Evolutionary conservation across 2,797 vertebrate genomes (phyloP), one percentile per base, ranked within the genome.

Genomic region (Phyllotis vaccarum): DNA sequence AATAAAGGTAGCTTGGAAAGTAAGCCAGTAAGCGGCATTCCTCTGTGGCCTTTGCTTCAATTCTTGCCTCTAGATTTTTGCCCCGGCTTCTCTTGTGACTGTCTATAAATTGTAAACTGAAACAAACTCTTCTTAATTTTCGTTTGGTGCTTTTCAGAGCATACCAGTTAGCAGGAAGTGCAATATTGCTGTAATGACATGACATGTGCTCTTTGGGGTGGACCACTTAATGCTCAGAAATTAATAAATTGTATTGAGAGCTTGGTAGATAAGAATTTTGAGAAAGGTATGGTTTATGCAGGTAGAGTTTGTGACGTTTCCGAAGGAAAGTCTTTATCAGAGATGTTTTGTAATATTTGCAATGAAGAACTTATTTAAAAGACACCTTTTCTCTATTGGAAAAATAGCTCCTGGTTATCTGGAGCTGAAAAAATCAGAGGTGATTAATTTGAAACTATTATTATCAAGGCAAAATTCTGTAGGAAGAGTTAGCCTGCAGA

Each of bases 241-340:
- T 66, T n/a, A 24, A 66, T 34, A 24, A 22, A 46, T 64, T 83
- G 6, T 24, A 22, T 49, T 31, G 6, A 49, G 82, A 49, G 2
- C 3, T 46, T 49, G 29, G 17, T 43, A 34, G 81, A 22, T 34
- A 14, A 19, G 11, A 34, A 34, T 34, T 17, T 34, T 85, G 43
- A 34, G 29, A 46, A 43, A n/a, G 6, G 5, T 5, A 9, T 1
- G 0, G 31, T 46, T 24, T 66, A n/a, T 8, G 0, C 9, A 66
- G 62, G 60, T 13, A 85, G 82, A 49, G 43, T 49, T 49, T 49
- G 9, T 3, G 24, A 29, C 29, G 27, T 85, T n/a, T 66, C 60
- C 19, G 3, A 49, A 34, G 31, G 31, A 85, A 85, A 24, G 19
- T 22, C 34, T 46, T 81, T 27, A 81, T n/a, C n/a, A 16, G 54